These are phyloP conservation scores for Hyphantria cunea DNA, from an alignment of 1,140 invertebrate species.

Conservation along the genomic window DNA sequence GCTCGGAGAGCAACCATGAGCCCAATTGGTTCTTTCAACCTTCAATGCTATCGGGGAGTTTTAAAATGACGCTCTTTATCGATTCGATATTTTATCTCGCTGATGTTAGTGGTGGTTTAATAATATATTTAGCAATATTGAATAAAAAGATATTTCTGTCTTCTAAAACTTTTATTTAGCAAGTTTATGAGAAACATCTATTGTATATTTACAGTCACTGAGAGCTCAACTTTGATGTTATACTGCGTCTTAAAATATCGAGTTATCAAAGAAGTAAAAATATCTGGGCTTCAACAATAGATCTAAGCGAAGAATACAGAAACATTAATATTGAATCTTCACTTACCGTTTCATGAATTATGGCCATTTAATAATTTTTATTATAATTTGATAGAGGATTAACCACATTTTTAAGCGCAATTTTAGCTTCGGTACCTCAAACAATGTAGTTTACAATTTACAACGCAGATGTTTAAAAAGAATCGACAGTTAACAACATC, in stretches of 20 bases:
- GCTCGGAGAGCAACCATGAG: slow-evolving; percentile 15
- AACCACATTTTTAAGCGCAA: slow-evolving; percentile 34
- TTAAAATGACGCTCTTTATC: slow-evolving; percentile 29
- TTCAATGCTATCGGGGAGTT: slow-evolving; percentile 11
- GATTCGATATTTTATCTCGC: slow-evolving; percentile 4
- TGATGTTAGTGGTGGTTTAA: too few relatives aligned
- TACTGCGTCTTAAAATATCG: neutral
- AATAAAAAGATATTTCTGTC: neutral
- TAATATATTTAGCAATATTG: too few relatives aligned
- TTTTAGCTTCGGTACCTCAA: slow-evolving; percentile 59
- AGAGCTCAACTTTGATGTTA: neutral
- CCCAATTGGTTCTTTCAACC: slow-evolving; percentile 13
- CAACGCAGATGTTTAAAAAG: slow-evolving; percentile 78
- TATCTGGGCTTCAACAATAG: neutral
- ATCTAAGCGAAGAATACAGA: neutral
- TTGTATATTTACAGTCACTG: neutral
- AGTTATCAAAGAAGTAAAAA: neutral
- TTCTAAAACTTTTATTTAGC: neutral
- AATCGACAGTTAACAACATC: slow-evolving; percentile 78
- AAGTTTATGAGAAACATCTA: neutral
- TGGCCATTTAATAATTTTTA: too few relatives aligned
- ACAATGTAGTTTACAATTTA: slow-evolving; percentile 78
- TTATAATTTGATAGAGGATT: too few relatives aligned
- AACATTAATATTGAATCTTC: neutral
- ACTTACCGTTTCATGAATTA: too few relatives aligned